phyloP scores from a whole-genome alignment of 2,113 vertebrate genomes.

The Proteles cristata region DNA sequence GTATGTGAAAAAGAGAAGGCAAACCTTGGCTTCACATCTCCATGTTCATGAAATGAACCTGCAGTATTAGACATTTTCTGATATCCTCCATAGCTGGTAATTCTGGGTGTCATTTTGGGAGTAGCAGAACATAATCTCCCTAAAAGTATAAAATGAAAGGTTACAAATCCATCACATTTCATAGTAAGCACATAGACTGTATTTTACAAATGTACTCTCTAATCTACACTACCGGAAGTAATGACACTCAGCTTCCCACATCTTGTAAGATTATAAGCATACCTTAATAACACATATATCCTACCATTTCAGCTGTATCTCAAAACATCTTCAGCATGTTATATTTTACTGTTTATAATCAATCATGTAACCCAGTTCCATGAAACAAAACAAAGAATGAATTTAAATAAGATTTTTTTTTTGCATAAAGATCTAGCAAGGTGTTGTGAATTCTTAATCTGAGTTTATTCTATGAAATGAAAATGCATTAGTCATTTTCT shows the following conservation, averaged over 20 bases:
- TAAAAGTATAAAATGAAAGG: conserved; percentile 28
- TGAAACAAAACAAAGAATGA: background rate
- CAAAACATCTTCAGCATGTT: background rate
- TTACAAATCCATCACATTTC: conserved; percentile 37
- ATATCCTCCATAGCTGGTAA: background rate
- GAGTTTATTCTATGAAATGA: background rate
- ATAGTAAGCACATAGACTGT: background rate
- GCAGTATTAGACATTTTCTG: background rate
- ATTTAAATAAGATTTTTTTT: background rate
- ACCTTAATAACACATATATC: background rate
- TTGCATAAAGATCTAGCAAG: conserved; percentile 28
- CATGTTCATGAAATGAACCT: background rate
- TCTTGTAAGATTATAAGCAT: background rate
- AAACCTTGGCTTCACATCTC: background rate
- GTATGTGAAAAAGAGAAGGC: background rate
- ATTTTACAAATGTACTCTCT: background rate
- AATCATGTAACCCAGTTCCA: conserved; percentile 9
- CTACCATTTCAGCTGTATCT: background rate
- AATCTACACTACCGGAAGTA: background rate
- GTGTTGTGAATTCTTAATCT: conserved; percentile 32
- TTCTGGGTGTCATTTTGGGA: background rate
- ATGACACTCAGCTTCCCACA: background rate
- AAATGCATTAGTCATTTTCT: conserved; percentile 40
- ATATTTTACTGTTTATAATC: conserved; percentile 42
- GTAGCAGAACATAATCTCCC: conserved; percentile 24